phyloP scores from a whole-genome alignment of 2,113 vertebrate genomes.

The Benitochromis conjunctus region DNA sequence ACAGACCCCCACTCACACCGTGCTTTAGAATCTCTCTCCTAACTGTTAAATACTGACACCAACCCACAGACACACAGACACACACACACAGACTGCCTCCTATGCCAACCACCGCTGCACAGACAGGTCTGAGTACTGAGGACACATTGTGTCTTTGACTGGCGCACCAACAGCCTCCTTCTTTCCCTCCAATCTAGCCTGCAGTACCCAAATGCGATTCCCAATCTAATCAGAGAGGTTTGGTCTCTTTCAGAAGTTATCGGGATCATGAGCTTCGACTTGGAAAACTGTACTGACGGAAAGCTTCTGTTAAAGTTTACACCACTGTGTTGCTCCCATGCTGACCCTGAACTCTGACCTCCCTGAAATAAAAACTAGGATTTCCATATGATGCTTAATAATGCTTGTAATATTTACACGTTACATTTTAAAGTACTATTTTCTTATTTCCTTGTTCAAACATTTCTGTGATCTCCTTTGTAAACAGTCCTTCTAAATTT shows the following conservation, averaged over 20 bases:
- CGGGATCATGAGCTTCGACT: slow-evolving; percentile 21
- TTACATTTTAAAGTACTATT: background rate
- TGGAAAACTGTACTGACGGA: background rate
- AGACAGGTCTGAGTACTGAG: slow-evolving; percentile 55
- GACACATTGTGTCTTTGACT: slow-evolving; percentile 52
- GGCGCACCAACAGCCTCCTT: slow-evolving; percentile 25
- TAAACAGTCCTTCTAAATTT: background rate
- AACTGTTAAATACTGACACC: slow-evolving; percentile 63
- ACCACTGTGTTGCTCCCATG: background rate
- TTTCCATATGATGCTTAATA: background rate
- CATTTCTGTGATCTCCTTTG: background rate
- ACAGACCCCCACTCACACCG: slow-evolving; percentile 46
- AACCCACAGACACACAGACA: slow-evolving; percentile 36
- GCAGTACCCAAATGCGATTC: slow-evolving; percentile 31
- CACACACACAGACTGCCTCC: slow-evolving; percentile 25
- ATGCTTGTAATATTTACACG: background rate
- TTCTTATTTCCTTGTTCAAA: background rate
- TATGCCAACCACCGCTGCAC: slow-evolving; percentile 23
- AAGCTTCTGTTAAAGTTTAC: slow-evolving; percentile 2
- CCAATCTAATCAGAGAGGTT: slow-evolving; percentile 43
- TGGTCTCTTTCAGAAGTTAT: slow-evolving; percentile 26
- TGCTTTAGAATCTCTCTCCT: slow-evolving; percentile 58
- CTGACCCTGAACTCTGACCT: background rate
- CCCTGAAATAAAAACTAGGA: background rate
- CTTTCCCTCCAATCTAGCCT: slow-evolving; percentile 28